phyloP scores from a whole-genome alignment of 1,140 invertebrate genomes.

The Drosophila athabasca region DNA sequence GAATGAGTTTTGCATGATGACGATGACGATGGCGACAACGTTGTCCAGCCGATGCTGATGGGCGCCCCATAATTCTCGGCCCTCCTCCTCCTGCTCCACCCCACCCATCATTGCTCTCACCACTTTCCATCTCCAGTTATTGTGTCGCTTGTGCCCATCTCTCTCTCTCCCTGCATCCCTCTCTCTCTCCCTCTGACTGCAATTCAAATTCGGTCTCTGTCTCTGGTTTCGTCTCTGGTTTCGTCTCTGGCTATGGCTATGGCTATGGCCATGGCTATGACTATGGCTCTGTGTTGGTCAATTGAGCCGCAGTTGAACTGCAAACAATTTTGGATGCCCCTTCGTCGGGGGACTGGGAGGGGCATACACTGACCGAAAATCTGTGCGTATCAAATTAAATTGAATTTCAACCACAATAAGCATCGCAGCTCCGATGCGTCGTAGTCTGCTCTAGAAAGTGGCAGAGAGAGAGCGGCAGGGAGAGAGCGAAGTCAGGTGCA shows the following conservation, averaged over 20 bases:
- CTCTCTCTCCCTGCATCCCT: too few species aligned
- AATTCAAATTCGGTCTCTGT: not conserved
- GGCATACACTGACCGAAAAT: conserved; percentile 57
- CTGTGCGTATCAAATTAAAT: conserved; percentile 78
- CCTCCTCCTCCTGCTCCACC: not conserved
- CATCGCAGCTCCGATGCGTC: conserved; percentile 33
- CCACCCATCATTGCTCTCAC: conserved; percentile 31
- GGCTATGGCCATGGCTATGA: not conserved
- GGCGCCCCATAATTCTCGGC: conserved; percentile 38
- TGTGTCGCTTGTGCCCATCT: conserved; percentile 32
- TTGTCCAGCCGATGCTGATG: conserved; percentile 38
- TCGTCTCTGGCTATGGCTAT: not conserved
- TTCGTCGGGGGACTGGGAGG: not conserved
- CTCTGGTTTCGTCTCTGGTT: conserved; percentile 5
- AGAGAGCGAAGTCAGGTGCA: not conserved
- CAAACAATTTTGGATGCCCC: conserved; percentile 67
- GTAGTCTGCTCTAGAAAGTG: not conserved
- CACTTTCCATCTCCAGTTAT: conserved; percentile 28
- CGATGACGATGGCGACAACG: conserved; percentile 47
- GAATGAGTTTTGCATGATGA: conserved; percentile 79
- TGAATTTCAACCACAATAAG: conserved; percentile 75
- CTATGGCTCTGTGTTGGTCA: conserved; percentile 53
- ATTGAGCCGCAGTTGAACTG: conserved; percentile 78
- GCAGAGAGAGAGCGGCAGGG: not conserved
- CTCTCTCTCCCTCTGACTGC: too few species aligned